Percentiles rank a stretch among this genome's conserved stretches.
Conservation (phyloP, 92 coral and sea anemone species). For the Muricea muricata region DNA sequence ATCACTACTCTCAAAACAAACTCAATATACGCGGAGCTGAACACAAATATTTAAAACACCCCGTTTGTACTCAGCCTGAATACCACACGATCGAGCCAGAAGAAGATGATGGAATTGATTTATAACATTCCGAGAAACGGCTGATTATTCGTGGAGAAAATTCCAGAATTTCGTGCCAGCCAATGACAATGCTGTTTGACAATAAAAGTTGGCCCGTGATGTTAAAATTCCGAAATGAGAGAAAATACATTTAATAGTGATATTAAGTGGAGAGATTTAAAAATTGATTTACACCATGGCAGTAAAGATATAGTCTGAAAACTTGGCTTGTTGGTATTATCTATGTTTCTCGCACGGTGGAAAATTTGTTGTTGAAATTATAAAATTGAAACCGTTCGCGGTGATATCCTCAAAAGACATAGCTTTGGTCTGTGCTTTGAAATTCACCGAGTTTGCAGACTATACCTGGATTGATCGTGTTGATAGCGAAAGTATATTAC, state of each 20-base stretch:
- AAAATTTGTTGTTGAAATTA: too few relatives aligned
- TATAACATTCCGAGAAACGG: constrained; percentile 26
- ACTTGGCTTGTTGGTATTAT: background rate
- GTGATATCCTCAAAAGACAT: background rate
- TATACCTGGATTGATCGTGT: background rate
- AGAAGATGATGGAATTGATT: background rate
- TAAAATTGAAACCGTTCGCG: too few relatives aligned
- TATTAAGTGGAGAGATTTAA: background rate
- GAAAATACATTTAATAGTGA: background rate
- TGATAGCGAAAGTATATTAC: background rate
- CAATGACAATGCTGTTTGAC: background rate
- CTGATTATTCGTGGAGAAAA: background rate
- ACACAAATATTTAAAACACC: constrained; percentile 83
- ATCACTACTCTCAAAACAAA: constrained; percentile 84
- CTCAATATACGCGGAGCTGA: constrained; percentile 96
- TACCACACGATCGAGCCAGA: constrained; percentile 78
- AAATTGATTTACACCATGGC: constrained; percentile 6
- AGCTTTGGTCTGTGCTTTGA: background rate
- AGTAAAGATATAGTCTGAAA: background rate
- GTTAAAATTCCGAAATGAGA: background rate
- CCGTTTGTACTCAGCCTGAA: constrained; percentile 73
- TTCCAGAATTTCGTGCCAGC: background rate
- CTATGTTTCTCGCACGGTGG: too few relatives aligned
- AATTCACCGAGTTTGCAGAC: background rate
- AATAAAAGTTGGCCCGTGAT: background rate